phyloP scores from a whole-genome alignment of 2,113 vertebrate species.

The Ciconia stormi region DNA sequence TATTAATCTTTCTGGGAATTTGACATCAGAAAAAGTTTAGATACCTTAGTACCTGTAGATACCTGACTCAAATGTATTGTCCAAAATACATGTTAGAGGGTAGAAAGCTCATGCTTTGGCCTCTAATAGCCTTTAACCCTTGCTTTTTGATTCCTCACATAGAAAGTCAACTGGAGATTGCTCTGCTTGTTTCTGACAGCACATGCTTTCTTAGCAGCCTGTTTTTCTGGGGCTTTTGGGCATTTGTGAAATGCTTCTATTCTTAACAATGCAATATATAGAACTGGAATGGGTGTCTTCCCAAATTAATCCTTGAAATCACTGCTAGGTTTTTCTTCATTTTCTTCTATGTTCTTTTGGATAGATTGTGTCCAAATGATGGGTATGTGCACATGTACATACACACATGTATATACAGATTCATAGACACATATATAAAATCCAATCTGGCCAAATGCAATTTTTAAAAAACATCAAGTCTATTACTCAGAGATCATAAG shows the following conservation, averaged over 20 bases:
- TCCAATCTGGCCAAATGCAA: not conserved
- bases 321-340: not conserved
- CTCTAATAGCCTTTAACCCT: not conserved
- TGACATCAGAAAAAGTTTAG: not conserved
- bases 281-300: not conserved
- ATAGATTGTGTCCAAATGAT: not conserved
- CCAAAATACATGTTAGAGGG: not conserved
- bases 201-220: not conserved
- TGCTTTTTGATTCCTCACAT: not conserved
- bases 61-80: not conserved
- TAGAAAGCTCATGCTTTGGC: not conserved
- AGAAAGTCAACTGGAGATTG: not conserved
- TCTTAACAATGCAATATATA: conserved; percentile 6
- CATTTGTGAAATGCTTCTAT: not conserved
- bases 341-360: not conserved
- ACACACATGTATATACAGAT: not conserved
- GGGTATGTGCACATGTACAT: not conserved
- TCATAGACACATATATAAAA: not conserved
- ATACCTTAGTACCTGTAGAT: not conserved
- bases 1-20: not conserved
- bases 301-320: not conserved
- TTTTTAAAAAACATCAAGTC: conserved; percentile 12
- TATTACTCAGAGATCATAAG: conserved; percentile 32
- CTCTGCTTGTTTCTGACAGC: not conserved
- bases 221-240: not conserved